Percentiles rank a stretch among this genome's conserved stretches.
These are phyloP conservation scores for Micrasema longulum DNA, from an alignment of 1,140 invertebrate species.

Conservation along the genomic window DNA sequence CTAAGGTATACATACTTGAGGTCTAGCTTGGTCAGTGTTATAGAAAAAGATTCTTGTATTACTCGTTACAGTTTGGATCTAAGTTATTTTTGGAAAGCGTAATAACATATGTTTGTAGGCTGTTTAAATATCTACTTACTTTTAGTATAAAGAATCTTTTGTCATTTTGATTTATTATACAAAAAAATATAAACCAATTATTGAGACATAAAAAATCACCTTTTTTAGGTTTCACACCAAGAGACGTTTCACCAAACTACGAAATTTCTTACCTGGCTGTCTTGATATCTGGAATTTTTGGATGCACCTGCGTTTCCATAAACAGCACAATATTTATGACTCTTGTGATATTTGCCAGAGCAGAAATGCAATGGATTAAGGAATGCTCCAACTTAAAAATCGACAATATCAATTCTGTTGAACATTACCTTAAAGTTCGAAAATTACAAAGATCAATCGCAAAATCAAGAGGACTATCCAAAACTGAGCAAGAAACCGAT, in stretches of 20 bases:
- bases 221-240: conserved; percentile 32
- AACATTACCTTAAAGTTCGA: conserved; percentile 22
- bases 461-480: neutral
- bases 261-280: neutral
- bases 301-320: neutral
- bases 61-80: too few species aligned
- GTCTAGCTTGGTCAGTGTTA: too few species aligned
- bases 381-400: conserved; percentile 23
- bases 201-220: too few species aligned
- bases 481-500: conserved; percentile 13
- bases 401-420: conserved; percentile 6
- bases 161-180: too few species aligned
- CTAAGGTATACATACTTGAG: too few species aligned
- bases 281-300: neutral
- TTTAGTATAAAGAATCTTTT: too few species aligned
- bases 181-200: too few species aligned
- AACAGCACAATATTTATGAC: conserved; percentile 39
- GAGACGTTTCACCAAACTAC: conserved; percentile 15
- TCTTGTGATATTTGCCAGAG: conserved; percentile 23
- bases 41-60: too few species aligned
- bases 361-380: conserved; percentile 36
- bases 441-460: neutral
- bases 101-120: too few species aligned
- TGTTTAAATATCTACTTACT: too few species aligned
- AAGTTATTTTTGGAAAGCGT: too few species aligned